Percentiles rank a stretch among this genome's conserved stretches.
phyloP scores from a whole-genome alignment of 2,888 invertebrate genomes.

The Tenthredo notha region DNA sequence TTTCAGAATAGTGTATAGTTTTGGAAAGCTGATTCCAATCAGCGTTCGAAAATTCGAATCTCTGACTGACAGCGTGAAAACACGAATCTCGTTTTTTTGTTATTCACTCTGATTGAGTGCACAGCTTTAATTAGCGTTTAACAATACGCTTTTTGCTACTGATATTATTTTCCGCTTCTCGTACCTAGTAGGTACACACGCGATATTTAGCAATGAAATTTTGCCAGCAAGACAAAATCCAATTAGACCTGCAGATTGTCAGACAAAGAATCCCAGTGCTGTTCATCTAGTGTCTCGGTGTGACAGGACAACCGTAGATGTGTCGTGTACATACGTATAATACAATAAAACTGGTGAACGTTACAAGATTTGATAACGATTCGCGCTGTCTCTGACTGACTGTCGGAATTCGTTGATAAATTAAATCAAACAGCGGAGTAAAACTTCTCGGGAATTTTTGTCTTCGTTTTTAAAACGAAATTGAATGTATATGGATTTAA shows the following conservation, averaged over 20 bases:
- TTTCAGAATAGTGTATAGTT: neutral
- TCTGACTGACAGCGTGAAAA: neutral
- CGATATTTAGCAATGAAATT: neutral
- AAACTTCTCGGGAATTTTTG: neutral
- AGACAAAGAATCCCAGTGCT: neutral
- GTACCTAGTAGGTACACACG: neutral
- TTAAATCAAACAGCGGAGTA: neutral
- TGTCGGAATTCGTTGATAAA: constrained; percentile 7
- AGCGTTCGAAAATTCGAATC: neutral
- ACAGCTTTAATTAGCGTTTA: neutral
- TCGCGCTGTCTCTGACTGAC: neutral
- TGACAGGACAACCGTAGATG: neutral
- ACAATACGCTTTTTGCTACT: neutral
- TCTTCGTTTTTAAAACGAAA: neutral
- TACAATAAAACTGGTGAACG: neutral
- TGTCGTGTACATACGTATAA: neutral
- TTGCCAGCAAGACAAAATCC: constrained; percentile 5
- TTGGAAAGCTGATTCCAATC: neutral
- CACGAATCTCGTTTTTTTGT: neutral
- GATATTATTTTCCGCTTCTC: neutral
- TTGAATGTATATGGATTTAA: neutral
- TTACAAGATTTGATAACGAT: neutral
- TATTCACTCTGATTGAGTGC: neutral
- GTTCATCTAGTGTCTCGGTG: constrained; percentile 13
- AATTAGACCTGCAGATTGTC: constrained; percentile 16